phyloP scores from a whole-genome alignment of 2,797 vertebrate genomes.

The Pangasius larnaudii region DNA sequence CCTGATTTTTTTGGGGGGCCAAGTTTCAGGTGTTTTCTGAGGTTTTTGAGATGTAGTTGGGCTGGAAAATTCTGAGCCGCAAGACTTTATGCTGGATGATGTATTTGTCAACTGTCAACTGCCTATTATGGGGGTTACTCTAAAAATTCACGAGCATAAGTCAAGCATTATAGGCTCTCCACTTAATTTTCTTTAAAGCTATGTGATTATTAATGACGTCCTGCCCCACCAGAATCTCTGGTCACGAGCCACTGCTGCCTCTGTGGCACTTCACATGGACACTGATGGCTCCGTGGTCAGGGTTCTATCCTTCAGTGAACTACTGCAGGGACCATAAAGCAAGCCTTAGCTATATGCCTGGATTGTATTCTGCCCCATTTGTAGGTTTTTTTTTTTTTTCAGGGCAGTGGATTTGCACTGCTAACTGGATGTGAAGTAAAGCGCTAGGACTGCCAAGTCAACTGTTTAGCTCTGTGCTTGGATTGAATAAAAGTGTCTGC shows the following conservation, averaged over 20 bases:
- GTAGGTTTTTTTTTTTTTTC: neutral
- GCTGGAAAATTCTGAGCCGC: neutral
- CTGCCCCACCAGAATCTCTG: neutral
- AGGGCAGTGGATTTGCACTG: neutral
- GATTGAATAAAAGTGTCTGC: neutral
- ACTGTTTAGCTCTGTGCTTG: constrained; percentile 5
- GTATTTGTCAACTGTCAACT: neutral
- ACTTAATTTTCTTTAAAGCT: neutral
- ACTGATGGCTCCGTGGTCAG: neutral
- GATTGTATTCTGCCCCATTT: constrained; percentile 1
- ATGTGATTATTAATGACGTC: neutral
- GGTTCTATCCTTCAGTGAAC: neutral
- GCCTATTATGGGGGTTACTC: neutral
- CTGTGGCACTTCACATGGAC: neutral
- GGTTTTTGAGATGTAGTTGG: neutral
- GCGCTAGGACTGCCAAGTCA: constrained; percentile 17
- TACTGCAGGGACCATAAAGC: constrained; percentile 3
- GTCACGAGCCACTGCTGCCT: neutral
- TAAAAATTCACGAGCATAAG: neutral
- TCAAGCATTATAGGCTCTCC: neutral
- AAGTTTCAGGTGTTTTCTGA: neutral
- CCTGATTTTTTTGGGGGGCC: neutral
- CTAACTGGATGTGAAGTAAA: neutral
- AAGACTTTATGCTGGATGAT: neutral
- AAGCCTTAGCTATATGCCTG: neutral